Evolutionary conservation across 2,888 invertebrate genomes (phyloP).

Genomic region (Standfussiana lucernea): DNA sequence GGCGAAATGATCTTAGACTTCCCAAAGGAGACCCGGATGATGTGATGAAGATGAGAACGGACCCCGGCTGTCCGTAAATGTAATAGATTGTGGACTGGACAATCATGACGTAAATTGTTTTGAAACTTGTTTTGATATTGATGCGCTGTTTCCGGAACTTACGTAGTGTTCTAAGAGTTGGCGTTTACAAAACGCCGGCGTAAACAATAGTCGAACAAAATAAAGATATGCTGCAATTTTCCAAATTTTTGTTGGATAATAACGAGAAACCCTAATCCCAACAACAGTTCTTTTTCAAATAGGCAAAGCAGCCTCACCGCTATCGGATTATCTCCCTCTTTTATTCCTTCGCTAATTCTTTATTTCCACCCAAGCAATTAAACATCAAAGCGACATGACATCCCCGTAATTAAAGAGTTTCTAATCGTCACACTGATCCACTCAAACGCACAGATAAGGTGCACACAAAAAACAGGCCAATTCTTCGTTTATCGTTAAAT

Average conservation of each 20-base stretch:
- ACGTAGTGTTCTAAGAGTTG: neutral
- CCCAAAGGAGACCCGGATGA: constrained; percentile 61
- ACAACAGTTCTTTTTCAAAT: constrained; percentile 16
- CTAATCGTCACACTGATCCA: constrained; percentile 69
- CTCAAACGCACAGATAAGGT: constrained; percentile 72
- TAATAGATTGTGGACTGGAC: constrained; percentile 45
- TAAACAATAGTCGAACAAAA: constrained; percentile 9
- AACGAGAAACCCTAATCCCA: neutral
- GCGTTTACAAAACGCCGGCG: too few species aligned
- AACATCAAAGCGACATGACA: constrained; percentile 65
- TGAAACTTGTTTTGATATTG: constrained; percentile 27
- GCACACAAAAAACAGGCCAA: constrained; percentile 72
- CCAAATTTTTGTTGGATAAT: constrained; percentile 14
- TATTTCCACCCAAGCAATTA: constrained; percentile 59
- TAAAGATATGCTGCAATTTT: constrained; percentile 17
- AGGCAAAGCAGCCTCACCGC: constrained; percentile 31
- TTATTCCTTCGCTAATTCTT: constrained; percentile 41
- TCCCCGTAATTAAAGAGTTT: constrained; percentile 67
- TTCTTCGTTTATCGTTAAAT: constrained; percentile 80
- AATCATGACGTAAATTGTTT: constrained; percentile 31
- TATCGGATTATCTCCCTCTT: constrained; percentile 29
- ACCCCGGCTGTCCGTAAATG: constrained; percentile 25
- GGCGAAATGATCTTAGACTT: constrained; percentile 63
- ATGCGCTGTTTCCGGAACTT: constrained; percentile 21
- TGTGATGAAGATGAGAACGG: constrained; percentile 53